These are phyloP conservation scores for Lasioglossum morio DNA, from an alignment of 2,888 invertebrate species.

Conservation along the genomic window DNA sequence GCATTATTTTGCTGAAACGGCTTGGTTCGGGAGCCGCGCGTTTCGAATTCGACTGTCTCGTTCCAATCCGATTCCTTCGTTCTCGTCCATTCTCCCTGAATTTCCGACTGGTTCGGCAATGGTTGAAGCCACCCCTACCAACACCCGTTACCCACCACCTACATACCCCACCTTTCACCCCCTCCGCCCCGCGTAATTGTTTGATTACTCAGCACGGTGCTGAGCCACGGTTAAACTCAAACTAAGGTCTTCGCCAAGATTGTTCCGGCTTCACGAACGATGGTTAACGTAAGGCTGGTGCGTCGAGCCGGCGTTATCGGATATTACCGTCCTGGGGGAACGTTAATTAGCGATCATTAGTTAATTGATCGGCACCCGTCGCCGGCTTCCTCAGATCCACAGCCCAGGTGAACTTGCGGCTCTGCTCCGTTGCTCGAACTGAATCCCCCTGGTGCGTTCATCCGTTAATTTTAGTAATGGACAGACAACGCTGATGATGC, in stretches of 20 bases:
- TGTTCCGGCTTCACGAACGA: constrained; percentile 67
- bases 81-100: constrained; percentile 56
- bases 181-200: constrained; percentile 80
- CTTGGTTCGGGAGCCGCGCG: constrained; percentile 52
- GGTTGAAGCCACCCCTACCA: constrained; percentile 52
- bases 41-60: constrained; percentile 61
- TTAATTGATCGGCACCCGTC: constrained; percentile 79
- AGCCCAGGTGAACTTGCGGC: constrained; percentile 50
- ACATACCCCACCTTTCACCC: constrained; percentile 52
- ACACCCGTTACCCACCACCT: constrained; percentile 40
- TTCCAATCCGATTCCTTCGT: constrained; percentile 52
- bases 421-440: constrained; percentile 51
- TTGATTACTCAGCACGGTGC: constrained; percentile 84
- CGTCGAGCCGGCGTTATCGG: constrained; percentile 72
- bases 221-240: constrained; percentile 82
- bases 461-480: constrained; percentile 73
- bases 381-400: constrained; percentile 56
- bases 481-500: constrained; percentile 55
- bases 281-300: constrained; percentile 70
- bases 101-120: constrained; percentile 59
- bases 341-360: constrained; percentile 78
- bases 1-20: constrained; percentile 83
- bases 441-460: constrained; percentile 71
- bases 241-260: constrained; percentile 80
- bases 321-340: constrained; percentile 76